Percentiles rank a stretch among this genome's conserved stretches.
These are phyloP conservation scores for Mus spretus DNA, from an alignment of 2,797 vertebrate species.

Conservation along the genomic window DNA sequence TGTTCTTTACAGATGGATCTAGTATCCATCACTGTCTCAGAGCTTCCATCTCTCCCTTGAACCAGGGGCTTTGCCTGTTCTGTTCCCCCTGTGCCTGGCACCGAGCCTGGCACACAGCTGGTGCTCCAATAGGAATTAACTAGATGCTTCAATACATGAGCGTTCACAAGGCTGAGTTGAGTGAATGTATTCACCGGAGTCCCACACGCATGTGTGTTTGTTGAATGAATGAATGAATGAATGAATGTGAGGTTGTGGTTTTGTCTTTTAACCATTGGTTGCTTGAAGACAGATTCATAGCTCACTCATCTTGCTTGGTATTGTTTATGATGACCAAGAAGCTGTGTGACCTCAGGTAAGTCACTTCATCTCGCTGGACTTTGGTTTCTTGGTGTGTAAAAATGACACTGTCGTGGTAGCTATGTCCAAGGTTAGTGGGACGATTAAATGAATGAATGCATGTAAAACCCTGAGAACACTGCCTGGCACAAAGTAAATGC, in stretches of 20 bases:
- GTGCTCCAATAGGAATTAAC: background rate
- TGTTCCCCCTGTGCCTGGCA: background rate
- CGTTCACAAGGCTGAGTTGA: rapidly evolving
- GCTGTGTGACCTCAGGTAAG: background rate
- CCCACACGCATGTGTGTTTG: background rate
- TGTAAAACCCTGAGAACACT: background rate
- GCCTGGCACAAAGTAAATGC: background rate
- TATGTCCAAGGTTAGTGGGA: background rate
- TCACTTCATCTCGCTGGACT: background rate
- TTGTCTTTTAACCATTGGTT: background rate
- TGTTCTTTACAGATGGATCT: background rate
- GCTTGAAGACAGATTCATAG: background rate
- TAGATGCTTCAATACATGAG: background rate
- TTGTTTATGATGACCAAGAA: background rate
- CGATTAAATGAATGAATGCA: background rate
- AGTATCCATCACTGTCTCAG: background rate
- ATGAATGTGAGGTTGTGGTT: background rate
- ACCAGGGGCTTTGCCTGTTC: background rate
- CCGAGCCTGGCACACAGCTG: background rate
- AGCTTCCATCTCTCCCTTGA: background rate
- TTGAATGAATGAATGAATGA: conserved; percentile 8
- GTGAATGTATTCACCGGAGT: rapidly evolving
- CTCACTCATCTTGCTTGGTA: background rate
- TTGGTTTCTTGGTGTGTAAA: background rate
- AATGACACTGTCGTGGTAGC: too few species aligned